Evolutionary conservation across 1,140 invertebrate species (phyloP), one percentile per base, ranked within the genome.

Genomic region (Diachasma alloeum): DNA sequence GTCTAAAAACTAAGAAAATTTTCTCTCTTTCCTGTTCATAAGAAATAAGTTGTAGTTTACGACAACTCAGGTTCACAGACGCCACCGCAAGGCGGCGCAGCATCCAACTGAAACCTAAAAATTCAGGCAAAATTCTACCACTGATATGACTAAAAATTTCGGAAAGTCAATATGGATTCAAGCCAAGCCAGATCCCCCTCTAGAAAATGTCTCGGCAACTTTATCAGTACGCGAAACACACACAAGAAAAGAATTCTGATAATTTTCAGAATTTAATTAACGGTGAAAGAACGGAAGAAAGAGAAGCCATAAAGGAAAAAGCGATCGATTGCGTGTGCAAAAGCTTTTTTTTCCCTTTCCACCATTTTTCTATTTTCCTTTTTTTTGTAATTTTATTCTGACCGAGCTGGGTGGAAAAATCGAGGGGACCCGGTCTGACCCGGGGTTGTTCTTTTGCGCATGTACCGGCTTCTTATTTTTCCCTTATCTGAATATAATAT

Each of bases 401-500:
- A 9, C 37, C 39, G 73, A 74, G 56, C 73, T 56, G 73, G 63
- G 36, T 42, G 63, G 63, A 74, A 74, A 74, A 74, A 74, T 74
- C 73, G 73, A 68, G 72, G 24, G 48, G 73, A 46, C 56, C 72
- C 36, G 73, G 17, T 9, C 39, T 68, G 73, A 74, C 73, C 73
- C 56, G 63, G 44, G 59, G 63, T 63, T 63, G 59, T 63, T 63
- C 73, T 74, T 26, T 74, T 74, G 73, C 73, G 73, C 73, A 74
- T 74, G 73, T 74, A 74, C 73, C 31, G 63, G 72, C 73, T 77
- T 69, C 74, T 78, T 73, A 78, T 77, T 83, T 80, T 72, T 46
- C 77, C 79, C 79, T 81, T 83, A 81, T 83, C 81, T 74, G 22
- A 67, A 68, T 74, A 74, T 74, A 56, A 77, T 53, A 68, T 73